Evolutionary conservation across 1,140 invertebrate genomes (phyloP).

Genomic region (Formica selysi): DNA sequence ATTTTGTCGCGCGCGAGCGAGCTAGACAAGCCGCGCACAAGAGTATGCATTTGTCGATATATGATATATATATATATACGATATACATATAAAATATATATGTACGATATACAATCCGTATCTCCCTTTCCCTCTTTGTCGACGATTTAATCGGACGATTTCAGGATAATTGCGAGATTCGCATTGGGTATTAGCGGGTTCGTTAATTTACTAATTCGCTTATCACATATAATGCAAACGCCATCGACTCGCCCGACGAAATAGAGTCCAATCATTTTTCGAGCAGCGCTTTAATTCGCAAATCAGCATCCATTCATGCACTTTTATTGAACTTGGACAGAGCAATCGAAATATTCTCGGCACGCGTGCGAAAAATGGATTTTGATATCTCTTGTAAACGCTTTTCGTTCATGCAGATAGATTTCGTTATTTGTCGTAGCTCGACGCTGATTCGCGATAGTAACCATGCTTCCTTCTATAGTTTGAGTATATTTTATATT

Average conservation of each 20-base stretch:
- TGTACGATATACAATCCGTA: too few species aligned
- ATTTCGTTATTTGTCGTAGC: constrained; percentile 33
- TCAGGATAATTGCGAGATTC: constrained; percentile 49
- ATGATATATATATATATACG: background rate
- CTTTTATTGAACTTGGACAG: constrained; percentile 32
- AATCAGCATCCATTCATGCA: constrained; percentile 39
- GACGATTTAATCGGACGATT: constrained; percentile 51
- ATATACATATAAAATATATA: too few species aligned
- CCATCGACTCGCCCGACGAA: background rate
- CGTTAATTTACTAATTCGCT: constrained; percentile 56
- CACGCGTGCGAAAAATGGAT: constrained; percentile 34
- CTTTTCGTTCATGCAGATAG: constrained; percentile 22
- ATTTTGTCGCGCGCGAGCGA: constrained; percentile 51
- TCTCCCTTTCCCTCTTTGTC: background rate
- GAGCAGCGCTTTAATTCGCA: constrained; percentile 5
- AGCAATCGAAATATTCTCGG: constrained; percentile 40
- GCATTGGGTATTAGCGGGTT: constrained; percentile 9
- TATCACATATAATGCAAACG: constrained; percentile 14
- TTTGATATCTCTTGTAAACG: constrained; percentile 3
- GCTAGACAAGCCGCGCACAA: constrained; percentile 37
- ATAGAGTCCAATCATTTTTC: constrained; percentile 32
- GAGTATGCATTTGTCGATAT: constrained; percentile 44
- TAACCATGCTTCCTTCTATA: background rate
- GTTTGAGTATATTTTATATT: background rate
- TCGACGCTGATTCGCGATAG: background rate